phyloP scores from a whole-genome alignment of 2,888 invertebrate species.

The Trypoxylon attenuatum region DNA sequence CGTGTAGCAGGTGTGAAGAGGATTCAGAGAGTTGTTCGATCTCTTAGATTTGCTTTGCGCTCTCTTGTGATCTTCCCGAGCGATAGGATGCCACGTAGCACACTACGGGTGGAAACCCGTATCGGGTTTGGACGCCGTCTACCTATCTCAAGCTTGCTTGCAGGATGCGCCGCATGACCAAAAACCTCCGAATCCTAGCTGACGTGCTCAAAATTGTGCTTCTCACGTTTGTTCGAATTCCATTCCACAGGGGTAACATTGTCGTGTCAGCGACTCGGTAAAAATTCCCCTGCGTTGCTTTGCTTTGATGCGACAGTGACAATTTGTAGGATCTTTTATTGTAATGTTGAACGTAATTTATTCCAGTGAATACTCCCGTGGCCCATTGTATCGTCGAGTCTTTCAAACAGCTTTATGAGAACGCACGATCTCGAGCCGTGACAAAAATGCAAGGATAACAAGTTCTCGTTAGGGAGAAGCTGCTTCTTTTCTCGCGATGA shows the following conservation, averaged over 20 bases:
- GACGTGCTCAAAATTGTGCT: neutral
- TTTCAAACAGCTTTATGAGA: neutral
- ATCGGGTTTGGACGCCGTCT: conserved; percentile 5
- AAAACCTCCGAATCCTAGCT: neutral
- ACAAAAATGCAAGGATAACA: neutral
- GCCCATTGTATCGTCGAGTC: neutral
- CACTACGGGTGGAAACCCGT: neutral
- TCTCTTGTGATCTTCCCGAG: conserved; percentile 1
- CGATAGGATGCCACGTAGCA: neutral
- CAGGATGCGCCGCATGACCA: neutral
- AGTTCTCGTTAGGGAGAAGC: neutral
- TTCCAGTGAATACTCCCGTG: neutral
- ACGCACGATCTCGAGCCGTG: neutral
- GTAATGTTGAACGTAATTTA: neutral
- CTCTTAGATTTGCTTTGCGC: conserved; percentile 8
- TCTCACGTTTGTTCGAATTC: neutral
- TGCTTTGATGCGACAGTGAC: neutral
- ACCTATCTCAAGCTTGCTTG: neutral
- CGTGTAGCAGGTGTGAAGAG: conserved; percentile 7
- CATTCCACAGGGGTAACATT: conserved; percentile 1
- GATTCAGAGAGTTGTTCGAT: conserved; percentile 1
- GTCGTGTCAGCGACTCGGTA: neutral
- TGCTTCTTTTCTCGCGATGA: neutral
- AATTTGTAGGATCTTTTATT: neutral
- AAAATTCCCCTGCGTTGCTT: neutral